Percentiles rank a stretch among this genome's conserved stretches.
Evolutionary conservation across 2,113 vertebrate genomes (phyloP).

Genomic region (Saguinus midas): DNA sequence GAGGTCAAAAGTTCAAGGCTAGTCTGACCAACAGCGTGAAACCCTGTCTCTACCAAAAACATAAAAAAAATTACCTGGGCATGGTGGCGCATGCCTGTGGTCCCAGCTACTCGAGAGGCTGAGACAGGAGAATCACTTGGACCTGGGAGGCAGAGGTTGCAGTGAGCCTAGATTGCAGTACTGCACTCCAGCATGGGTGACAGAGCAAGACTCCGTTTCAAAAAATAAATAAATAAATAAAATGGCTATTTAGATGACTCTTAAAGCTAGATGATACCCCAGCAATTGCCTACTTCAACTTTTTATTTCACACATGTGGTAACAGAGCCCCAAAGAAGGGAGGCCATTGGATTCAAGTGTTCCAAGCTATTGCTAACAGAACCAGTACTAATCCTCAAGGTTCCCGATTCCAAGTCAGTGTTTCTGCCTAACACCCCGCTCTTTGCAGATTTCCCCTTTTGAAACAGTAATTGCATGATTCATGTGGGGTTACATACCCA

Average conservation of each 20-base stretch:
- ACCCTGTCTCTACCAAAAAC: neutral
- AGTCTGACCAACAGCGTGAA: too few species aligned
- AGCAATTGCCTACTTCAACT: neutral
- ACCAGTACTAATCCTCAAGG: neutral
- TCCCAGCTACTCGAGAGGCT: neutral
- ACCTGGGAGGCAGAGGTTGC: neutral
- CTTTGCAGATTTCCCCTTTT: neutral
- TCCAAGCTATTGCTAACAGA: neutral
- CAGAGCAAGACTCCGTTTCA: neutral
- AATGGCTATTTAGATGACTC: neutral
- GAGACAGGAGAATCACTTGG: neutral
- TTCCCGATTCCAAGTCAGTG: neutral
- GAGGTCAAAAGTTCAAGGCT: neutral
- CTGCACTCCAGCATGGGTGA: neutral
- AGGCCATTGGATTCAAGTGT: neutral
- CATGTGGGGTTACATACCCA: neutral
- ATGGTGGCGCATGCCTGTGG: neutral
- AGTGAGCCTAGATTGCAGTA: neutral
- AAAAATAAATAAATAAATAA: neutral
- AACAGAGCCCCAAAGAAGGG: neutral
- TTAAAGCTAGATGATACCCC: neutral
- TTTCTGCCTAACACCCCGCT: neutral
- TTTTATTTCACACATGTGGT: slow-evolving; percentile 13
- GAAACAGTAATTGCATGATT: neutral
- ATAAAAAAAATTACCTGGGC: neutral